These are phyloP conservation scores for Masticophis lateralis DNA, from an alignment of 2,797 vertebrate species.

Conservation along the genomic window DNA sequence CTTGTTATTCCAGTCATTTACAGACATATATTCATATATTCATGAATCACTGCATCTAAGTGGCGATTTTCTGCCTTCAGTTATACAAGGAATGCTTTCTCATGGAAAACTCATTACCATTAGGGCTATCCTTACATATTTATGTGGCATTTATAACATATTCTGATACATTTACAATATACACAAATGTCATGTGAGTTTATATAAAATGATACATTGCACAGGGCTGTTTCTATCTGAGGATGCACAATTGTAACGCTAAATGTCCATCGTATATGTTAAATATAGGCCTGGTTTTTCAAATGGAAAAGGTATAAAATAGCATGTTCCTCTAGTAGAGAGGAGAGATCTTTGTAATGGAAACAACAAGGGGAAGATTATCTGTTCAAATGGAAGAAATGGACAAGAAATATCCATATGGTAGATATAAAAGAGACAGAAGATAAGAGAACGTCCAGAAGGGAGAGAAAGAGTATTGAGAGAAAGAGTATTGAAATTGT, in stretches of 20 bases:
- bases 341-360: neutral
- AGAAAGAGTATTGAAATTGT: neutral
- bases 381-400: neutral
- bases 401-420: neutral
- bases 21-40: neutral
- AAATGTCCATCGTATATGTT: slow-evolving; percentile 48
- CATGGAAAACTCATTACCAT: slow-evolving; percentile 7
- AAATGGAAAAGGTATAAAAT: slow-evolving; percentile 41
- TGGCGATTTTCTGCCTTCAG: neutral
- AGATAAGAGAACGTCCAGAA: slow-evolving; percentile 41
- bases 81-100: neutral
- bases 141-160: slow-evolving; percentile 53
- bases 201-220: slow-evolving; percentile 62
- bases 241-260: slow-evolving; percentile 54
- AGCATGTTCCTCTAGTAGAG: neutral
- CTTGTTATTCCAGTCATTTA: neutral
- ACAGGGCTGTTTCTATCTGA: slow-evolving; percentile 56
- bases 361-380: neutral
- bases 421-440: neutral
- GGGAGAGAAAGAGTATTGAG: slow-evolving; percentile 30
- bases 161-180: slow-evolving; percentile 43
- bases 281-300: slow-evolving; percentile 57
- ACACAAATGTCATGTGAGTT: slow-evolving; percentile 52
- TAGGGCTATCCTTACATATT: slow-evolving; percentile 43
- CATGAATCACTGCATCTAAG: neutral